Evolutionary conservation across 2,888 invertebrate species (phyloP), one percentile per base, ranked within the genome.

Genomic region (Diaperis boleti): DNA sequence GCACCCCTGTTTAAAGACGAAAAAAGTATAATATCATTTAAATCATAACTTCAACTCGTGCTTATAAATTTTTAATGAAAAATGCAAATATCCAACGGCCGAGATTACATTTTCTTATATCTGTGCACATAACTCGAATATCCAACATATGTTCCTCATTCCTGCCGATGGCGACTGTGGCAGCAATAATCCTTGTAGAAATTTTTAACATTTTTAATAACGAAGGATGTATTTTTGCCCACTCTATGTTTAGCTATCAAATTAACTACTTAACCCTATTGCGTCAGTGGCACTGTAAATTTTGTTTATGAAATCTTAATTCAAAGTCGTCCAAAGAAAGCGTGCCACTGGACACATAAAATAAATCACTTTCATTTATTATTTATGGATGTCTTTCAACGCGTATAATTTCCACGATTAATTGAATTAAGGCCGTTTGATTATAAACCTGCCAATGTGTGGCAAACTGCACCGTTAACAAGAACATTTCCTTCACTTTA

Each of bases 361-460:
- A 42, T 18, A 42, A 42, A 42, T 42, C 41, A 11, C 41, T 42
- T 42, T 42, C 41, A 20, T 42, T 42, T 42, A 42, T 42, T 42
- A 42, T 42, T 42, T 42, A 42, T 42, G 41, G 6, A n/a, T 7
- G 17, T 1, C 41, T 42, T 42, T 42, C 41, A 20, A 17, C 41
- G 20, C 10, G n/a, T 18, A 42, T 10, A 39, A 39, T 39, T 42
- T 42, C 41, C 41, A 17, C 10, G 41, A 42, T 42, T 18, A 17
- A 42, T 42, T 20, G 17, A 42, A 17, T 20, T 10, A 8, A 17
- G 11, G 20, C 10, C 20, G 20, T 20, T 20, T n/a, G 10, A 20
- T 15, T 14, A 15, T 42, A 42, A 42, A 42, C 10, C 20, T 42
- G 41, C 41, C 41, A 42, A 42, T 42, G 8, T 18, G 18, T n/a